Evolutionary conservation across 1,140 invertebrate species (phyloP), one percentile per base, ranked within the genome.

Genomic region (Cydia strobilella): DNA sequence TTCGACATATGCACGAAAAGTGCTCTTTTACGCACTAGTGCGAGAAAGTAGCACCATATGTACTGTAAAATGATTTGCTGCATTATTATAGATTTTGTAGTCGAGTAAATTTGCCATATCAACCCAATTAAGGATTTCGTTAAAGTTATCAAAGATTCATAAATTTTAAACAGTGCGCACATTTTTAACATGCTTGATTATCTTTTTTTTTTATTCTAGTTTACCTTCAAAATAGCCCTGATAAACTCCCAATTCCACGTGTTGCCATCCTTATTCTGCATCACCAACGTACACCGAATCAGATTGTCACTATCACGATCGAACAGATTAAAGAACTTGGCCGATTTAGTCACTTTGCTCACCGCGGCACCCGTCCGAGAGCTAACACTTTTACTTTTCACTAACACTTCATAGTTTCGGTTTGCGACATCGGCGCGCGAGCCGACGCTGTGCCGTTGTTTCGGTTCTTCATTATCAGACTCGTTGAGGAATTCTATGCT

Each of bases 201-300:
- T 6, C 31, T 9, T 12, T 15, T 51, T 0, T 0, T 45, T 45
- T 45, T 45, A 12, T 13, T 45, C 3, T 54, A 54, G 3, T 23
- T 10, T 23, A 97, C 96, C 94, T 96, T 97, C 4, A 98, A 91
- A 82, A 98, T 94, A 45, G 96, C 95, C 76, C 94, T 93, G 77
- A 98, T 96, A 20, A 97, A 93, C 80, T 96, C 95, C 97, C 97
- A 98, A 86, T 98, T 96, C 97, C 97, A 98, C 7, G 94, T 93
- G 42, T 94, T 94, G 10, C 95, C 94, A 85, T 96, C 95, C 75
- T 96, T 96, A 78, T 95, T 95, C 20, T 94, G 94, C 73, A 97
- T 90, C 1, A 98, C 97, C 31, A 95, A 94, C 0, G 96, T 96
- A 74, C 97, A 96, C 82, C 95, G 95, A 1, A 98, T 94, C 65